Evolutionary conservation across 2,888 invertebrate genomes (phyloP).

Genomic region (Oxytorus armatus): DNA sequence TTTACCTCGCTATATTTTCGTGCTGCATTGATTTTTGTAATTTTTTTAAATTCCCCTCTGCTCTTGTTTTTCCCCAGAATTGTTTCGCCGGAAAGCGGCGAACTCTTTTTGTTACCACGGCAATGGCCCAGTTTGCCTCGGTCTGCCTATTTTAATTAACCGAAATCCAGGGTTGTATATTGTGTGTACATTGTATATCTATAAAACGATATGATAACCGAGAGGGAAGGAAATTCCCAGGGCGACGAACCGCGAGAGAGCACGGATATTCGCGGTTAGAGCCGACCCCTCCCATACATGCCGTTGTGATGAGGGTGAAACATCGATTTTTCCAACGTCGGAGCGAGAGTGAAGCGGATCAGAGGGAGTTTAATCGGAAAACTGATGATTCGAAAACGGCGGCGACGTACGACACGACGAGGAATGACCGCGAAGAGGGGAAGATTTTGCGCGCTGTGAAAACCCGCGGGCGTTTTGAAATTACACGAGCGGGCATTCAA

Average conservation of each 20-base stretch:
- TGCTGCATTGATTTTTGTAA: not conserved
- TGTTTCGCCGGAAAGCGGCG: constrained; percentile 11
- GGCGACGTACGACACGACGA: constrained; percentile 29
- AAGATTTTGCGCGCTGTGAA: constrained; percentile 21
- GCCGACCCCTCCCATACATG: not conserved
- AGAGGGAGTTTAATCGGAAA: constrained; percentile 62
- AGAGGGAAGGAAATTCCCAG: constrained; percentile 57
- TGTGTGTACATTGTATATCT: constrained; percentile 10
- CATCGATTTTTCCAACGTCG: constrained; percentile 46
- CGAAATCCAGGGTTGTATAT: constrained; percentile 52
- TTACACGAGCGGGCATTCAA: constrained; percentile 65
- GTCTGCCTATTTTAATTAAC: constrained; percentile 63
- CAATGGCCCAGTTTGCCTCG: constrained; percentile 44
- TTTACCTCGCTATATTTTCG: constrained; percentile 1
- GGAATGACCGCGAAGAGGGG: constrained; percentile 23
- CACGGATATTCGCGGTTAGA: constrained; percentile 63
- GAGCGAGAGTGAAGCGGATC: constrained; percentile 33
- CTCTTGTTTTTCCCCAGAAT: constrained; percentile 1
- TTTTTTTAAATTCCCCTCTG: not conserved
- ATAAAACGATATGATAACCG: not conserved
- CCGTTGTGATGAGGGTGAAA: constrained; percentile 30
- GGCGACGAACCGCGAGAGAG: constrained; percentile 60
- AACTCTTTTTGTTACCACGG: constrained; percentile 26
- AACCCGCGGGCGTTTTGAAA: constrained; percentile 64
- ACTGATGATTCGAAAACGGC: constrained; percentile 58